These are phyloP conservation scores for Hapalemur alaotrensis DNA, from an alignment of 2,797 vertebrate species.

Conservation along the genomic window DNA sequence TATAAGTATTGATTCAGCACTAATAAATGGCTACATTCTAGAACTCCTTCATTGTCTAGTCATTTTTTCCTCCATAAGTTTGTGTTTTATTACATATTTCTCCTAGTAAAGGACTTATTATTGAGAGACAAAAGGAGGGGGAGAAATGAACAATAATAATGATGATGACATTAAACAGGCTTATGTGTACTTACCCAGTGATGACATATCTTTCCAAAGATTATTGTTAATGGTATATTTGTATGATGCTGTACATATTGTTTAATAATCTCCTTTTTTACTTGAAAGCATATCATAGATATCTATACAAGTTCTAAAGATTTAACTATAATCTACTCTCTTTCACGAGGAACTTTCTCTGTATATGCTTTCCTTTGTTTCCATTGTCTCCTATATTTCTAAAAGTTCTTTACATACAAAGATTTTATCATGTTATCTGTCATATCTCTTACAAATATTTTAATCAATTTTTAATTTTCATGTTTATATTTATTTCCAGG, in stretches of 20 bases:
- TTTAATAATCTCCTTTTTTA: neutral
- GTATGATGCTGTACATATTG: neutral
- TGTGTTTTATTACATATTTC: neutral
- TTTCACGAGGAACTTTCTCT: neutral
- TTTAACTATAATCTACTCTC: neutral
- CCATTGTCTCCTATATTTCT: neutral
- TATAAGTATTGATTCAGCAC: neutral
- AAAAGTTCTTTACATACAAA: neutral
- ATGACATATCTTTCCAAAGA: neutral
- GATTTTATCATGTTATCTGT: neutral
- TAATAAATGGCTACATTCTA: neutral
- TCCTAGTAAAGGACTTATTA: neutral
- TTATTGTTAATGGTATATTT: neutral
- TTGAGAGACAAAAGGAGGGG: neutral
- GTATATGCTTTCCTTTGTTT: neutral
- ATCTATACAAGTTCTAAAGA: neutral
- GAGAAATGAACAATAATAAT: neutral
- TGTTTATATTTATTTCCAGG: neutral
- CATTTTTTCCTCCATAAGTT: neutral
- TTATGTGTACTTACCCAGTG: neutral
- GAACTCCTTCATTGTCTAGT: neutral
- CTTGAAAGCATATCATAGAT: neutral
- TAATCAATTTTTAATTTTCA: neutral
- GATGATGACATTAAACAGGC: neutral
- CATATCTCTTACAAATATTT: neutral